Base-by-base conservation (phyloP, 1,140 invertebrate species). In the Lordiphosa clarofinis region DNA sequence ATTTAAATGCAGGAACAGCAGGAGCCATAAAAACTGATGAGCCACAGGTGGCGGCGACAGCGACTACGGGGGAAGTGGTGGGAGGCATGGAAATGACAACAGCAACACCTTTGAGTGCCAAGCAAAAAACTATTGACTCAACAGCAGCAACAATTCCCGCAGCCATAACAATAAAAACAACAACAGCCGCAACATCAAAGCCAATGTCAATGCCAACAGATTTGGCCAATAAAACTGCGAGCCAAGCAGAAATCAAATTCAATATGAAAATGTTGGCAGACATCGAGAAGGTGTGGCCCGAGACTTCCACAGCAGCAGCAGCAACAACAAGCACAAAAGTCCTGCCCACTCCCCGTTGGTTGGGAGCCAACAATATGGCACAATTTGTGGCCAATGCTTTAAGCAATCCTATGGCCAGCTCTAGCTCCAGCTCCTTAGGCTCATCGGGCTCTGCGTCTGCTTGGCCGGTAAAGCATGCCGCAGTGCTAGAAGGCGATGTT, bases 401-500 rank as follows among this genome's bases (percentile, higher is more conserved):
- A 28, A 55, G 37, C 38, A 75, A 24, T 49, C 49, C 71, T 10
- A 4, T 42, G 37, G 37, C 40, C 11, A 49, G 60, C 42, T 48
- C 11, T 15, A n/a, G 4, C 6, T 48, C 12, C 19, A 3, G 46
- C 7, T 15, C 15, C 15, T 15, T 15, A 15, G 19, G 46, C n/a
- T 11, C 42, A 1, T 10, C 37, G 15, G 15, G 15, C 1, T 15
- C 54, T 24, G 11, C 40, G 39, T 28, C 74, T 0, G 70, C 65
- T 4, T 97, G 96, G 96, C 96, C 96, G 0, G 91, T 95, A 6
- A 97, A 97, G 71, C 92, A 94, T 69, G 94, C 95, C 42, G 94
- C 95, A 0, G 92, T 94, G 9, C 92, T 97, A 3, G 94, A 96
- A 62, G 97, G 96, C 1, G 94, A 97, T 76, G 90, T 96, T 3